Evolutionary conservation across 2,113 vertebrate species (phyloP), one percentile per base, ranked within the genome.

Genomic region (Ondatra zibethicus): DNA sequence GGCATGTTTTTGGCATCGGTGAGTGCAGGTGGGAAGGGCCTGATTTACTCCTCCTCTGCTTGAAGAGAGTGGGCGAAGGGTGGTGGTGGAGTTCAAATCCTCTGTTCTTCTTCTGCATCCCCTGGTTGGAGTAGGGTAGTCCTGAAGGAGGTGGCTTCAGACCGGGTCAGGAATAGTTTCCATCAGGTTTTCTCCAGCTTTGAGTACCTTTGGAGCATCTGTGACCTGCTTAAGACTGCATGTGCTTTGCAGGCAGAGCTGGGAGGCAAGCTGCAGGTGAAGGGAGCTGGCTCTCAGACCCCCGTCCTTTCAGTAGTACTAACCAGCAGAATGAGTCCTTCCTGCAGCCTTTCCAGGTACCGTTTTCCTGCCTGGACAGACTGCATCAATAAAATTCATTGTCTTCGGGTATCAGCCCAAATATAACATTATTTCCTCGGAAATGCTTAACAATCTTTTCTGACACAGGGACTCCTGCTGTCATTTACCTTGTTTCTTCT

Each of bases 1-100:
- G 78, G 80, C 27, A 42, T 0, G 0, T 42, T 25, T 0, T 92
- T 16, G 75, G 68, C 7, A 4, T 80, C 68, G 0, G 0, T 87
- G 55, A 47, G 19, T 33, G 17, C 58, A 70, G n/a, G 66, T 42
- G 7, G 50, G 7, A 73, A 66, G 50, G 31, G 1, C 91, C 89
- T 42, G 45, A 29, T 87, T 92, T 66, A 25, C 47, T 55, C 73
- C 58, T 89, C 72, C 45, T n/a, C 27, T 65, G 42, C 42, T 52
- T 85, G 12, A 63, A 70, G 25, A 93, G 52, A 84, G 78, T 23
- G 11, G 27, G 31, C n/a, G 4, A 86, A 76, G 63, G 70, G 21
- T 5, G 2, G 29, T 13, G 17, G 36, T 14, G 5, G 36, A 4
- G 23, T 92, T 94, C 39, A 55, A 78, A 65, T 50, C 27, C 70